Evolutionary conservation across 2,113 vertebrate genomes (phyloP), one percentile per base, ranked within the genome.

Genomic region (Aix galericulata): DNA sequence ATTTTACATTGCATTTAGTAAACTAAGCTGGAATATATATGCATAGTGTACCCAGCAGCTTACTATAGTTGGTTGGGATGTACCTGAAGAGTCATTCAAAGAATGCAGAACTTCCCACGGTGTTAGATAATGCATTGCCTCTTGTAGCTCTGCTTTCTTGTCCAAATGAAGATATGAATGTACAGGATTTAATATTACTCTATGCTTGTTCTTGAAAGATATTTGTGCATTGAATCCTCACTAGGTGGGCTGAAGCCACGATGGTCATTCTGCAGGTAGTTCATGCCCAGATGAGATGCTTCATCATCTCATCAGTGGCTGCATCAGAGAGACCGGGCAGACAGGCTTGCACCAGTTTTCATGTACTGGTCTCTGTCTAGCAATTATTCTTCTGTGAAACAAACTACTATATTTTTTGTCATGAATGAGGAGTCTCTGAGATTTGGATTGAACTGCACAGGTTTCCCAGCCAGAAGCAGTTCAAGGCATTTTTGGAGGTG

Each of bases 401-500:
- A 63, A 90, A 55, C 17, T 20, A 6, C 0, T 11, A 3, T 20
- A 34, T 10, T 23, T 38, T 71, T n/a, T 4, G 18, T 75, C 31
- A 17, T 52, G 29, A 38, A 46, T 32, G 46, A 55, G 46, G 3
- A 26, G 8, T 62, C 38, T 48, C 2, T 0, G 50, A 11, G 3
- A 48, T 16, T 12, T 58, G 25, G 82, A 25, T 34, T 42, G 25
- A 25, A 46, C 29, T 78, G 40, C 22, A 4, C 6, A 7, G 26
- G 2, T 62, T 36, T 82, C n/a, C 21, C 14, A 2, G 10, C 8
- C 2, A 2, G 29, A 56, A 25, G 29, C 13, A 78, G 16, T 46
- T 86, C 10, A 4, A 13, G 52, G 8, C 0, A 0, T 22, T 75
- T 87, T 58, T 13, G 17, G n/a, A 64, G 78, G 11, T 2, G 1